Base-by-base conservation (phyloP, 2,888 invertebrate species). In the Hetaerina titia region DNA sequence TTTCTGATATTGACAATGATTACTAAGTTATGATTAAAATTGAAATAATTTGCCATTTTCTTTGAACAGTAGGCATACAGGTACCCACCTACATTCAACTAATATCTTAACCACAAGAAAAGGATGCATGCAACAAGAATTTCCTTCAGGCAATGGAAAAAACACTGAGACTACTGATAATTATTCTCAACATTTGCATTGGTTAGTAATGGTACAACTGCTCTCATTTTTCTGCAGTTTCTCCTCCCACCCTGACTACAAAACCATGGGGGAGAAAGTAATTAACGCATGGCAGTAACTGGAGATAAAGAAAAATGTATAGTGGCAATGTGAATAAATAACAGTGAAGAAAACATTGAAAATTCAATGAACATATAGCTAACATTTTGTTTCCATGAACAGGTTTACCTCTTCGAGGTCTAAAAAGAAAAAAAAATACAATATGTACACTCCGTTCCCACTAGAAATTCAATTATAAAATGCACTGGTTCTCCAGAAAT, bases 361-460 rank as follows among this genome's bases (percentile, higher is more conserved):
- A 4, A 31, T 31, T 31, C 81, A 81, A 81, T 31, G 31, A 31
- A 81, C 9, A 11, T 81, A 45, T 4, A 81, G 31, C 9, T 81
- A 81, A 11, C 25, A 31, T 11, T 31, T 81, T 81, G 5, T 13
- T 31, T 31, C 31, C 11, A 31, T 31, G 25, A 31, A 15, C 31
- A 81, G 81, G 31, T 31, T 81, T 31, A 31, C 81, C 81, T 81
- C 81, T 81, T 81, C 9, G 81, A 81, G 81, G 81, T 45, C 81
- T 81, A 25, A 31, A 25, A 81, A 25, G 81, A 81, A 81, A 81
- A 31, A 25, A 13, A 81, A 31, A 31, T 81, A 81, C 25, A 31
- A 31, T 15, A 81, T 81, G 31, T 81, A 81, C 81, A 81, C 13
- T 81, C 69, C 69, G 9, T 69, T 69, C 31, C 31, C 22, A 31